Percentiles rank a stretch among this genome's conserved stretches.
Conservation (phyloP, 2,888 invertebrate genomes). For the Malachius bipustulatus region DNA sequence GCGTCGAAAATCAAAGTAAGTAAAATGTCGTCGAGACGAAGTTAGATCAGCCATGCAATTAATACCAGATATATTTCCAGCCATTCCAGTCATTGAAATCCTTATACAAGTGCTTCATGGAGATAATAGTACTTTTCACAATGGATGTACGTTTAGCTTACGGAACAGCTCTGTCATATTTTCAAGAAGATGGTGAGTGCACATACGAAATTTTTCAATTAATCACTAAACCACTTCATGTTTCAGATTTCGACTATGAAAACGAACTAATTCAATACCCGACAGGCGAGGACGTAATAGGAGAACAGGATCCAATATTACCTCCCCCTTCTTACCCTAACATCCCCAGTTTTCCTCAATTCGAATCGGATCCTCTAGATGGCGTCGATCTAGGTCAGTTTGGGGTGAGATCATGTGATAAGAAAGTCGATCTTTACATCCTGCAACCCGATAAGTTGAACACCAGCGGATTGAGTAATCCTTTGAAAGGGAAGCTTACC, state of each 20-base stretch:
- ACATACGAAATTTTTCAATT: no score
- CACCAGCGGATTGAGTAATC: slow-evolving; percentile 66
- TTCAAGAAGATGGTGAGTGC: slow-evolving; percentile 6
- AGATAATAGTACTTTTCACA: slow-evolving; percentile 9
- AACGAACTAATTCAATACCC: slow-evolving; percentile 16
- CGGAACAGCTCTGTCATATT: slow-evolving; percentile 23
- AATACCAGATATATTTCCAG: slow-evolving; percentile 33
- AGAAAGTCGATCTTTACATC: slow-evolving; percentile 76
- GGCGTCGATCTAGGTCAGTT: slow-evolving; percentile 35
- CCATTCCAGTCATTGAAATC: slow-evolving; percentile 43
- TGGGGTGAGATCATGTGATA: slow-evolving; percentile 70
- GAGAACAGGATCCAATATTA: slow-evolving; percentile 31
- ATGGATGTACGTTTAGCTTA: slow-evolving; percentile 18
- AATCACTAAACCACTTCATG: no score
- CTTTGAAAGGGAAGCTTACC: slow-evolving; percentile 76
- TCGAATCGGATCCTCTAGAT: slow-evolving; percentile 35
- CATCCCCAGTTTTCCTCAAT: slow-evolving; percentile 33
- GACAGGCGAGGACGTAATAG: slow-evolving; percentile 25
- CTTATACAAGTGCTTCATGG: slow-evolving; percentile 7
- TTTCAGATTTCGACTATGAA: slow-evolving; percentile 3
- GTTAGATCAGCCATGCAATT: slow-evolving; percentile 1
- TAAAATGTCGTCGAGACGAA: no score
- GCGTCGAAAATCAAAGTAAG: slow-evolving; percentile 35
- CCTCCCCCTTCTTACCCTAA: slow-evolving; percentile 38
- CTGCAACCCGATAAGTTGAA: slow-evolving; percentile 71